These are phyloP conservation scores for Conus ventricosus DNA, from an alignment of 1,140 invertebrate genomes.

Conservation along the genomic window DNA sequence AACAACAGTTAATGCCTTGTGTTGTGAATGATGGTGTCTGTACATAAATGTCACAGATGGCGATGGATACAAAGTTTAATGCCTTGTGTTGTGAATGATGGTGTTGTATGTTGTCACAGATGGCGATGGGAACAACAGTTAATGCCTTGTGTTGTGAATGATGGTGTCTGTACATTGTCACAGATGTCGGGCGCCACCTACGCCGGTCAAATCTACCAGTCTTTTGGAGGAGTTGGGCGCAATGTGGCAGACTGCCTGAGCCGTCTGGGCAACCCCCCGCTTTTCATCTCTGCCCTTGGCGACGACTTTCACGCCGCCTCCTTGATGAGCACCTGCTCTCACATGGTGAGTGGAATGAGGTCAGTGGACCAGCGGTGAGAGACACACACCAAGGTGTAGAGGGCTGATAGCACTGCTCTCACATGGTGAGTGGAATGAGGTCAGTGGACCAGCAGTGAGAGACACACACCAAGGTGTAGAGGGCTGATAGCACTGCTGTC, in stretches of 20 bases:
- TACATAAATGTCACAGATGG: too few relatives aligned
- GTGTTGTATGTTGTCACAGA: too few relatives aligned
- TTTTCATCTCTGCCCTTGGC: constrained; percentile 88
- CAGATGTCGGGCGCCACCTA: constrained; percentile 71
- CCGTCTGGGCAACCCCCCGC: constrained; percentile 80
- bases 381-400: neutral
- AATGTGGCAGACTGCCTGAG: constrained; percentile 92
- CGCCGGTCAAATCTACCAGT: constrained; percentile 65
- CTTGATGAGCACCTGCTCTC: constrained; percentile 71
- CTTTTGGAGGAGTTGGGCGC: constrained; percentile 88
- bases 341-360: constrained; percentile 67
- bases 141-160: too few relatives aligned
- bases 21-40: too few relatives aligned
- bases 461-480: too few relatives aligned
- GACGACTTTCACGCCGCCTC: constrained; percentile 79
- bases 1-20: too few relatives aligned
- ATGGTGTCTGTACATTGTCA: neutral
- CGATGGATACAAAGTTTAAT: too few relatives aligned
- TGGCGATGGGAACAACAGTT: too few relatives aligned
- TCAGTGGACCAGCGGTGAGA: constrained; percentile 48
- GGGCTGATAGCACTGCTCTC: neutral
- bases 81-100: too few relatives aligned
- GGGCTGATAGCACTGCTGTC: too few relatives aligned
- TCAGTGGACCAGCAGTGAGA: too few relatives aligned
- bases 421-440: neutral